A percentile compares a stretch with the other conserved stretches of the same genome.
Evolutionary conservation across 2,113 vertebrate species (phyloP).

Genomic region (Camarhynchus parvulus): DNA sequence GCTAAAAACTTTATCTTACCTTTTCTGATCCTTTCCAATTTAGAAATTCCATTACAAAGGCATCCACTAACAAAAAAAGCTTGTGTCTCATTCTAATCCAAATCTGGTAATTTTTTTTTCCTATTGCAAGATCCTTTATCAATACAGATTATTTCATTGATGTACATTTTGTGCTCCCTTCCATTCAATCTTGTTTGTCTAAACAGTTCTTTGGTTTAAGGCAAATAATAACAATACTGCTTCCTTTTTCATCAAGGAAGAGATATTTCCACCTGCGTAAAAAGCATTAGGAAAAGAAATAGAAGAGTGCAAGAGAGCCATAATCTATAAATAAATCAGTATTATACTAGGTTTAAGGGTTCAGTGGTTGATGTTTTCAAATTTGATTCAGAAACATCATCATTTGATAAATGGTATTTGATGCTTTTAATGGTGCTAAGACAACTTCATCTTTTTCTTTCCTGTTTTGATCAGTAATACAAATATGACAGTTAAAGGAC

Average conservation of each 20-base stretch:
- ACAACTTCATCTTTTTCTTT: not conserved
- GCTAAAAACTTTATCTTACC: not conserved
- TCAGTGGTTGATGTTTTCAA: not conserved
- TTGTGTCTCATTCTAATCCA: not conserved
- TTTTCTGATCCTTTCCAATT: not conserved
- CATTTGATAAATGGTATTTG: not conserved
- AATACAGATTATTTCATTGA: not conserved
- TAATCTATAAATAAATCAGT: not conserved
- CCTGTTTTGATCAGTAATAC: not conserved
- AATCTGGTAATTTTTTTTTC: not conserved
- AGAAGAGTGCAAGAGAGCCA: not conserved
- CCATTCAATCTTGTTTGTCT: not conserved
- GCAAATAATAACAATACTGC: not conserved
- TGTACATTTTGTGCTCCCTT: not conserved
- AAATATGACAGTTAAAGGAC: not conserved
- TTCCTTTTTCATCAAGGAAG: not conserved
- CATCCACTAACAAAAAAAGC: not conserved
- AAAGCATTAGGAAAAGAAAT: not conserved
- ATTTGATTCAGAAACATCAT: not conserved
- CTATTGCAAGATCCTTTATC: not conserved
- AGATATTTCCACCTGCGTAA: not conserved
- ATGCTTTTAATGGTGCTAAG: not conserved
- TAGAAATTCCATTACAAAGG: not conserved
- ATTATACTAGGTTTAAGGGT: not conserved
- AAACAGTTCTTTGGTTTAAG: not conserved